Conservation (phyloP, 2,113 vertebrate species). For the Grallaria varia region DNA sequence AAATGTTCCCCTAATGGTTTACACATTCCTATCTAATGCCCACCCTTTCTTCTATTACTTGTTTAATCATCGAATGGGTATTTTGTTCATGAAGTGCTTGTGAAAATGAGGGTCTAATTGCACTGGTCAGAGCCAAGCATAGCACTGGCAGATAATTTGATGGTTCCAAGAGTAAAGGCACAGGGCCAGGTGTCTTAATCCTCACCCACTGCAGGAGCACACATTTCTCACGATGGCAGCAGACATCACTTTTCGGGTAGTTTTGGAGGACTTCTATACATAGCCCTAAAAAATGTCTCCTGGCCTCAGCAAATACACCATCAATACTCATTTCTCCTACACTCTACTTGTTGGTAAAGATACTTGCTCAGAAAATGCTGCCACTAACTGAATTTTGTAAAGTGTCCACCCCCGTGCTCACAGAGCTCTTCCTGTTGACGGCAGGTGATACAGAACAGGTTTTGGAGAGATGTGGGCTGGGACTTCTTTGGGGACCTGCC, state of each 20-base stretch:
- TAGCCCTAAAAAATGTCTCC: background rate
- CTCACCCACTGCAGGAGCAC: constrained; percentile 44
- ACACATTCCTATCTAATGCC: constrained; percentile 77
- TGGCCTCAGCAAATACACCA: background rate
- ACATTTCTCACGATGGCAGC: constrained; percentile 45
- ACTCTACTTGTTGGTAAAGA: background rate
- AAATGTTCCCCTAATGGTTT: constrained; percentile 73
- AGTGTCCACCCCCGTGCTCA: background rate
- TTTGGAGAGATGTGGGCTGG: background rate
- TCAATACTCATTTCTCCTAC: background rate
- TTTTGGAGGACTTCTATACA: background rate
- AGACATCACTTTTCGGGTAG: constrained; percentile 10
- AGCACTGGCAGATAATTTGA: constrained; percentile 68
- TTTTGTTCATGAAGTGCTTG: constrained; percentile 59
- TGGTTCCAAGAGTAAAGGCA: constrained; percentile 55
- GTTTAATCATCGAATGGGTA: constrained; percentile 54
- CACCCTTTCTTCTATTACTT: constrained; percentile 65
- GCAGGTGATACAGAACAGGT: background rate
- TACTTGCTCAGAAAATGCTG: background rate
- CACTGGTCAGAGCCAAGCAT: constrained; percentile 55
- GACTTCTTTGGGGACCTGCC: background rate
- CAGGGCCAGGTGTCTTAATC: constrained; percentile 59
- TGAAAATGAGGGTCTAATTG: constrained; percentile 65
- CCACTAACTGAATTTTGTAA: background rate
- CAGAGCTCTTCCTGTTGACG: background rate